Percentiles rank a stretch among this genome's conserved stretches.
phyloP scores from a whole-genome alignment of 2,797 vertebrate species.

The Brachymystax lenok region DNA sequence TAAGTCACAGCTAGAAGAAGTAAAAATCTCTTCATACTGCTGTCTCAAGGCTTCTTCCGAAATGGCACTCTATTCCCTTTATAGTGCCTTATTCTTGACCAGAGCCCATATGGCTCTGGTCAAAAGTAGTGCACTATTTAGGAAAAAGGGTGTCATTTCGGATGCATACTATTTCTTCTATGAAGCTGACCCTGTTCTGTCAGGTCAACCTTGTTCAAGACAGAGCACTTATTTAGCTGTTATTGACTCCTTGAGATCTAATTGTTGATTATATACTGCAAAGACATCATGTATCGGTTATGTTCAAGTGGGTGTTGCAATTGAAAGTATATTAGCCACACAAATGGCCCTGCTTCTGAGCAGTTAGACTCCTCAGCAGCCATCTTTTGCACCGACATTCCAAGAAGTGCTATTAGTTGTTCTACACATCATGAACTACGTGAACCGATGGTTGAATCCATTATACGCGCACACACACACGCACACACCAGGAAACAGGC shows the following conservation, averaged over 20 bases:
- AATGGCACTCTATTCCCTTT: no score
- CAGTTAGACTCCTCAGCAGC: background rate
- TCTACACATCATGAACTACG: conserved; percentile 28
- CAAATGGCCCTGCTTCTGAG: background rate
- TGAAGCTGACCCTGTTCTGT: conserved; percentile 23
- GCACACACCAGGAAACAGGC: conserved; percentile 32
- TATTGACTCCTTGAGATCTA: background rate
- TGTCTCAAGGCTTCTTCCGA: no score
- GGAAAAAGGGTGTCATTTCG: no score
- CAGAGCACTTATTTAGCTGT: background rate
- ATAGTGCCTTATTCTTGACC: no score
- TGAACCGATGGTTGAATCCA: no score
- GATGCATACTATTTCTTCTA: conserved; percentile 10
- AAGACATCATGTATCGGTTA: background rate
- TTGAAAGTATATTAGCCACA: background rate
- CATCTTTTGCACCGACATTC: background rate
- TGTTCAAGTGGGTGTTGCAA: background rate
- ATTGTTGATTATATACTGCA: no score
- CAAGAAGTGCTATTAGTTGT: no score
- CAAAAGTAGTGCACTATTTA: no score
- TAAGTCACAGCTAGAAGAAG: background rate
- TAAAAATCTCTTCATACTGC: conserved; percentile 27
- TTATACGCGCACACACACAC: no score
- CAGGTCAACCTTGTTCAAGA: conserved; percentile 3
- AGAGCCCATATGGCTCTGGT: no score